Conservation (phyloP, 2,797 vertebrate genomes). For the Chelidonichthys spinosus region DNA sequence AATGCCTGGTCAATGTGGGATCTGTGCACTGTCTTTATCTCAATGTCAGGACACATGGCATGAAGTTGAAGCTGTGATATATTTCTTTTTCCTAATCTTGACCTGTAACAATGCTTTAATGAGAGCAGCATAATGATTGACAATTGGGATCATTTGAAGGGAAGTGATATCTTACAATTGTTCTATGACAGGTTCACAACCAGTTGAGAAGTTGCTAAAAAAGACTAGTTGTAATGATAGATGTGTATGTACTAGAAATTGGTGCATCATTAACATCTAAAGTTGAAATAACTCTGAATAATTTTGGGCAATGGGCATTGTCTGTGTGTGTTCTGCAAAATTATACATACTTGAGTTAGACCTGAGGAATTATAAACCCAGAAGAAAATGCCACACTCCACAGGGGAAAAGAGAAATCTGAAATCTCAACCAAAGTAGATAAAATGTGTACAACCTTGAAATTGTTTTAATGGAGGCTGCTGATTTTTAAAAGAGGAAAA, state of each 20-base stretch:
- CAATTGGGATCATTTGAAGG: neutral
- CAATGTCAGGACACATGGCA: neutral
- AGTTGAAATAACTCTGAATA: neutral
- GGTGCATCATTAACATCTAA: neutral
- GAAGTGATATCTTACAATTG: neutral
- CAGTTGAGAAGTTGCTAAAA: neutral
- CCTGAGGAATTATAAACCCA: no score
- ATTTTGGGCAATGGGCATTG: neutral
- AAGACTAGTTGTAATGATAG: no score
- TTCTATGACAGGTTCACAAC: neutral
- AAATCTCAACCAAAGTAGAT: neutral
- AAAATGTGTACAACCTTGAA: rapidly evolving
- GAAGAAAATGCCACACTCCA: neutral
- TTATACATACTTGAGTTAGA: neutral
- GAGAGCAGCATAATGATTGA: neutral
- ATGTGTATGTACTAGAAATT: neutral
- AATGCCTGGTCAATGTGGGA: neutral
- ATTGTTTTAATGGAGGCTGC: no score
- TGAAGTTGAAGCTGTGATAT: neutral
- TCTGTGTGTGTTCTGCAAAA: neutral
- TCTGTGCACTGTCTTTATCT: neutral
- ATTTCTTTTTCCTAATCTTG: no score
- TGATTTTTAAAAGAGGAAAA: neutral
- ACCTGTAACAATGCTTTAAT: neutral
- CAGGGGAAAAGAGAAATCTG: no score